These are phyloP conservation scores for Hypomecis atomaria DNA, from an alignment of 2,888 invertebrate genomes.

Conservation along the genomic window DNA sequence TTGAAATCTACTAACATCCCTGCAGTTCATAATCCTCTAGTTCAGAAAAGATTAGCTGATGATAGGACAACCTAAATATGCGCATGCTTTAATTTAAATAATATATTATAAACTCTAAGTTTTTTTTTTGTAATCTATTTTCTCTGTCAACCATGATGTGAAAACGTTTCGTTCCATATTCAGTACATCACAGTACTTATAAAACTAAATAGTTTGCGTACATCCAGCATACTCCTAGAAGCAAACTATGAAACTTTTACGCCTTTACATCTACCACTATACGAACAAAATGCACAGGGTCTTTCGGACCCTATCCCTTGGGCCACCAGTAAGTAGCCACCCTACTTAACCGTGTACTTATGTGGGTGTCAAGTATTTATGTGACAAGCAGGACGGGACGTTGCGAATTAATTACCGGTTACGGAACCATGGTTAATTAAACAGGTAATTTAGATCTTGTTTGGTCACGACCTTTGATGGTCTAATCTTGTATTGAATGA, in stretches of 20 bases:
- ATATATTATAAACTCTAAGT: too few relatives aligned
- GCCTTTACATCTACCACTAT: conserved; percentile 7
- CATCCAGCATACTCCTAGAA: background rate
- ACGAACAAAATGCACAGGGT: conserved; percentile 5
- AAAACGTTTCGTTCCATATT: background rate
- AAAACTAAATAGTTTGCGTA: background rate
- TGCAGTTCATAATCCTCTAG: too few relatives aligned
- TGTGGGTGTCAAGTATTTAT: conserved; percentile 75
- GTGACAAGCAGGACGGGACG: conserved; percentile 72
- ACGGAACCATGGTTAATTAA: conserved; percentile 69
- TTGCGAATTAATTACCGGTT: conserved; percentile 73
- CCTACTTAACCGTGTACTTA: conserved; percentile 26
- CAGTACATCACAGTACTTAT: background rate
- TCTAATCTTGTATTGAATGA: background rate
- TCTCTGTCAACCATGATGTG: background rate
- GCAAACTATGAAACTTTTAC: conserved; percentile 14
- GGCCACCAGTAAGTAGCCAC: conserved; percentile 26
- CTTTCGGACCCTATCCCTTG: conserved; percentile 17
- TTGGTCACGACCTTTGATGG: conserved; percentile 2
- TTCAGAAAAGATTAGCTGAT: too few relatives aligned
- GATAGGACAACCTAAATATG: too few relatives aligned
- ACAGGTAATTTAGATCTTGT: conserved; percentile 57
- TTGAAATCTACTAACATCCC: too few relatives aligned
- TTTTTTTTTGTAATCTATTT: too few relatives aligned
- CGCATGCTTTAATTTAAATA: too few relatives aligned